Evolutionary conservation across 2,797 vertebrate genomes (phyloP).

Genomic region (Crenichthys baileyi): DNA sequence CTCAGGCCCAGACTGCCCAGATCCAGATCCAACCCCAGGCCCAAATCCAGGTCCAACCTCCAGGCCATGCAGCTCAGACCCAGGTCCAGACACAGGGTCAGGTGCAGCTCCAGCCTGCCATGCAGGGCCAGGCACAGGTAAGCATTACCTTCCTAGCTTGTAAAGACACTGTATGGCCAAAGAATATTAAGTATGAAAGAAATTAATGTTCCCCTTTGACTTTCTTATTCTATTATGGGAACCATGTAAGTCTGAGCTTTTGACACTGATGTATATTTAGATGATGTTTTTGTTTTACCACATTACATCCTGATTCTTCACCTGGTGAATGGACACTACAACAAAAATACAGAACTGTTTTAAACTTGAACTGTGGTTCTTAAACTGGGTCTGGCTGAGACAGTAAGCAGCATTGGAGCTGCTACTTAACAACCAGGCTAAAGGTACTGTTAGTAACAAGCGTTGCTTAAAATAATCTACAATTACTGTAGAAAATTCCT

Average conservation of each 20-base stretch:
- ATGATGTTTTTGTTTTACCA: neutral
- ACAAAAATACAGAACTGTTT: neutral
- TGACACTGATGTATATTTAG: neutral
- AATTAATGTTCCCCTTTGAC: neutral
- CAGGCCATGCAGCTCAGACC: conserved; percentile 63
- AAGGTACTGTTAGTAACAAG: no score
- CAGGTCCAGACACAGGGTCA: conserved; percentile 30
- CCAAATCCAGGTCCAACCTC: conserved; percentile 50
- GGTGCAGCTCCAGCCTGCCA: conserved; percentile 53
- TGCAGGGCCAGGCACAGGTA: conserved; percentile 66
- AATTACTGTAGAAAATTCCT: neutral
- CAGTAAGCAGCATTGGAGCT: neutral
- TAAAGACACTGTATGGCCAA: conserved; percentile 35
- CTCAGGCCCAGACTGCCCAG: conserved; percentile 56
- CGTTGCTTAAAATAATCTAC: neutral
- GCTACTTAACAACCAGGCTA: no score
- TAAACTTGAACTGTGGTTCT: neutral
- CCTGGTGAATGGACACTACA: neutral
- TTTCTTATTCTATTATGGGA: neutral
- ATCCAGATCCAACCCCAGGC: conserved; percentile 69
- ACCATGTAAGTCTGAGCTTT: neutral
- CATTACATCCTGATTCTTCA: neutral
- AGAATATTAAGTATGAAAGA: neutral
- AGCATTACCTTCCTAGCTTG: conserved; percentile 38
- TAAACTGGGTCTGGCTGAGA: neutral